phyloP scores from a whole-genome alignment of 2,888 invertebrate species.

The Aromia moschata region DNA sequence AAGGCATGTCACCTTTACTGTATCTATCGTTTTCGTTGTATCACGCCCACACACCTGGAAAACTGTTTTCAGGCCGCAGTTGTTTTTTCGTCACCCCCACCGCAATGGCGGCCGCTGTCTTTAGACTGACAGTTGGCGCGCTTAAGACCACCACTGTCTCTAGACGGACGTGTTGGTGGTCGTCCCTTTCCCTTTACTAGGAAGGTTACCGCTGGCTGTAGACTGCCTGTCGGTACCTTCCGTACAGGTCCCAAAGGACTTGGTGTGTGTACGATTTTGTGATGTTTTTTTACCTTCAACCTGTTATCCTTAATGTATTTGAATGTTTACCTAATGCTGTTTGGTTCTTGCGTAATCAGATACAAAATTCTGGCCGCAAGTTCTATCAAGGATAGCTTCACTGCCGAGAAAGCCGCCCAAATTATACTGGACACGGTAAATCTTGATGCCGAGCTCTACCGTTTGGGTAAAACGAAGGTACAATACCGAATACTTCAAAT shows the following conservation, averaged over 20 bases:
- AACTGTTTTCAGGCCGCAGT: slow-evolving; percentile 19
- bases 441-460: slow-evolving; percentile 93
- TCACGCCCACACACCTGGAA: neutral
- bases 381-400: slow-evolving; percentile 77
- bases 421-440: slow-evolving; percentile 84
- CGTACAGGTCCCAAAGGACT: neutral
- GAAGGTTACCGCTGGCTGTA: slow-evolving; percentile 11
- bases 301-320: neutral
- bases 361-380: slow-evolving; percentile 99
- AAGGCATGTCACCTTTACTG: slow-evolving; percentile 80
- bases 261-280: neutral
- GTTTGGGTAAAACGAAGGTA: slow-evolving; percentile 97
- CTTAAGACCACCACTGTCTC: slow-evolving; percentile 18
- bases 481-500: slow-evolving; percentile 42
- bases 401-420: slow-evolving; percentile 81
- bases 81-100: slow-evolving; percentile 9
- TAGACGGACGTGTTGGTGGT: slow-evolving; percentile 9
- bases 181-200: neutral
- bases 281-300: neutral
- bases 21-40: slow-evolving; percentile 24
- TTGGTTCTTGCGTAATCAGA: slow-evolving; percentile 69
- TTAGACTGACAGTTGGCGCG: slow-evolving; percentile 17
- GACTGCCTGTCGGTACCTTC: slow-evolving; percentile 13
- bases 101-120: slow-evolving; percentile 10
- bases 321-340: slow-evolving; percentile 28